Evolutionary conservation across 2,888 invertebrate genomes (phyloP), one percentile per base, ranked within the genome.

Genomic region (Hecatera dysodea): DNA sequence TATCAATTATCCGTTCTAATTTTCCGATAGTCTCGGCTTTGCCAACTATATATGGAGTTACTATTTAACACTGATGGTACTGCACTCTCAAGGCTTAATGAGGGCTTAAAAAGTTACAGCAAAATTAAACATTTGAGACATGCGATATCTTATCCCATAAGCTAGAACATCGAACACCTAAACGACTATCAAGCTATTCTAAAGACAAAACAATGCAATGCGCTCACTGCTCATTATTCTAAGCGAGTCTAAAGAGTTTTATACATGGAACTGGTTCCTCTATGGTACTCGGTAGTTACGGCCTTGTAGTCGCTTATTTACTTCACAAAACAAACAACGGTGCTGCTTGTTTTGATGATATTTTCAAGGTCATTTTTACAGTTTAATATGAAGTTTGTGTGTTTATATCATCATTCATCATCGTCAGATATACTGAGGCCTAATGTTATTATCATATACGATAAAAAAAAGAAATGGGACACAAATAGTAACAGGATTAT

Each of bases 171-270:
- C 24, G 12, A 46, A 33, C 27, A 56, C 11, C 11, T 9, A 19
- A 42, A 55, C 24, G 22, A 33, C 17, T 17, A 48, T 78, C 12
- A 59, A 53, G 48, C 48, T 15, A 73, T 22, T 42, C 11, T 17
- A n/a, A 64, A 63, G 50, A 59, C 61, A 52, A 65, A 67, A 81
- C 78, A 81, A 81, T 78, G 22, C 78, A 81, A 81, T 78, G 22
- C 53, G 9, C 29, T 67, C 48, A 0, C 64, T 81, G 39, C 29
- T 78, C 56, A 82, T 78, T 78, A 72, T 78, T 81, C 72, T 19
- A 44, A 78, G 55, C 72, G 15, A 65, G 72, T 55, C 29, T 29
- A 67, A 59, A 67, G 53, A 61, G 62, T 53, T 33, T 29, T 44
- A 48, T 19, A 67, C 27, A 62, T 62, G 67, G 29, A 67, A 79